Evolutionary conservation across 2,113 vertebrate species (phyloP), one percentile per base, ranked within the genome.

Genomic region (Onychorhynchus coronatus): DNA sequence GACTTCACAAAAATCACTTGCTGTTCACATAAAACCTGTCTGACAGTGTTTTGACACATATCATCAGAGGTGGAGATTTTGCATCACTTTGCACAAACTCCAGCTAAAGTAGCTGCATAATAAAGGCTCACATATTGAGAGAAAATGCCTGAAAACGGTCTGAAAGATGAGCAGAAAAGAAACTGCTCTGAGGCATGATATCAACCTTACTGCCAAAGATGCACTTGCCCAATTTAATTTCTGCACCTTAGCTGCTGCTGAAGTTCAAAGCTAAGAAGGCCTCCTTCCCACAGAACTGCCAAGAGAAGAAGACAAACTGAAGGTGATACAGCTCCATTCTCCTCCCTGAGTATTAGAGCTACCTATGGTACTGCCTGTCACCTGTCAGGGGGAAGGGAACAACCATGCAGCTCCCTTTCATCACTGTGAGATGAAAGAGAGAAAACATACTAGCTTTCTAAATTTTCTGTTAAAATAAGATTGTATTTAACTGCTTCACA

Each of bases 41-140:
- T 95, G 96, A 95, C 94, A 94, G 88, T 93, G 82, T 97, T 97
- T 97, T 97, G 96, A 95, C 95, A 96, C n/a, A 46, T 85, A 93
- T 72, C 76, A 86, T 86, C 85, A 92, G 82, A 97, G 88, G 92
- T 94, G 88, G 87, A 91, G 82, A 94, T 92, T 92, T 88, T 82
- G 65, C 74, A 96, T 76, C 87, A 70, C 78, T 93, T 78, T 85
- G 88, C 91, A 94, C 72, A 78, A 81, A 87, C 78, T 81, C 70
- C 62, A 84, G 62, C 27, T 85, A 30, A 96, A 89, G 71, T 63
- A 94, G 73, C 65, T 95, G 83, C 89, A 92, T 66, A 87, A 91
- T 71, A 92, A 86, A 88, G 27, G n/a, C 62, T 91, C 91, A 85
- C 66, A 76, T 77, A 95, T 81, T 72, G 89, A 90, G 47, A 68